Conservation (phyloP, 2,113 vertebrate genomes). For the Muntiacus reevesi region DNA sequence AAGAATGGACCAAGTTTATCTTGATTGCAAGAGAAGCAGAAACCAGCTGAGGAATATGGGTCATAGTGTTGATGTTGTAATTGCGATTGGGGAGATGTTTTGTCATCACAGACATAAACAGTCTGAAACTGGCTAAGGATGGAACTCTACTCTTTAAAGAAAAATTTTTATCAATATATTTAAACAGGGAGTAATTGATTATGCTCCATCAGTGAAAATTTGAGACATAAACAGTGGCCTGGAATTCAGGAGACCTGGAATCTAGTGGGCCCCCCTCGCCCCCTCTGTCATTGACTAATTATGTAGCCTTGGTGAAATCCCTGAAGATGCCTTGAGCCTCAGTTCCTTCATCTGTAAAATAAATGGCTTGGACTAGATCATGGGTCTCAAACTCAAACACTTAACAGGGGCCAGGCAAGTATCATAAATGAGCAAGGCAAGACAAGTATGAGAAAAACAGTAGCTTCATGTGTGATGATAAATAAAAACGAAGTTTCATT, state of each 20-base stretch:
- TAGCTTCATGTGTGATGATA: background rate
- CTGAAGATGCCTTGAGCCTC: background rate
- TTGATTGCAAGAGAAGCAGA: constrained; percentile 41
- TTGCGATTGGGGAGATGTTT: background rate
- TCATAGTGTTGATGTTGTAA: constrained; percentile 47
- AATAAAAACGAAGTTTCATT: constrained; percentile 3
- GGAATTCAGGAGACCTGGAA: background rate
- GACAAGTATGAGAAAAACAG: background rate
- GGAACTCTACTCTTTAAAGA: background rate
- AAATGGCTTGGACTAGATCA: background rate
- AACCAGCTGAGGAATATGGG: constrained; percentile 48
- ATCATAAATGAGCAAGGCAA: background rate
- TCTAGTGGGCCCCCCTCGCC: background rate
- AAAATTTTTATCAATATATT: background rate
- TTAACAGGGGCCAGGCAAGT: background rate
- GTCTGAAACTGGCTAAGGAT: background rate
- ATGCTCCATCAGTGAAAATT: background rate
- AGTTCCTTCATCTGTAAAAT: constrained; percentile 4
- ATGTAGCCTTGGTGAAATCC: background rate
- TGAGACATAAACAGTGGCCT: background rate
- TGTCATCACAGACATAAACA: constrained; percentile 4
- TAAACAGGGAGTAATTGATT: constrained; percentile 10
- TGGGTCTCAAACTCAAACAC: background rate
- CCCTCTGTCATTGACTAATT: background rate
- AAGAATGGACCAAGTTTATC: constrained; percentile 59